Evolutionary conservation across 1,140 invertebrate species (phyloP).

Genomic region (Nasonia longicornis): DNA sequence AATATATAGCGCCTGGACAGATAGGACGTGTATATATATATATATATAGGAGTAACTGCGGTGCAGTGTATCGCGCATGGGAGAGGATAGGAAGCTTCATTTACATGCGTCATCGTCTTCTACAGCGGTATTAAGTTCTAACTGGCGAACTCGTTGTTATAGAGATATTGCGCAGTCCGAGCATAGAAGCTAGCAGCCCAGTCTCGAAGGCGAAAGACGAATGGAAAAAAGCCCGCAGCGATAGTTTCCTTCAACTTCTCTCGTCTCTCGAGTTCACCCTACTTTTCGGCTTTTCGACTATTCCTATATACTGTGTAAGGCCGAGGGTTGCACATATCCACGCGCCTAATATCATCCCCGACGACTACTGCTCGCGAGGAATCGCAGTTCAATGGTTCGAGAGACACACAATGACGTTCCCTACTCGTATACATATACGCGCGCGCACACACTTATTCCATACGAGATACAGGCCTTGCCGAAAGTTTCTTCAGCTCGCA

Average conservation of each 20-base stretch:
- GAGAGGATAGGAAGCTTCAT: constrained; percentile 36
- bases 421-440: not conserved
- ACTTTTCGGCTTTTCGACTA: constrained; percentile 31
- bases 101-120: constrained; percentile 45
- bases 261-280: constrained; percentile 3
- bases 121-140: constrained; percentile 43
- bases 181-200: not conserved
- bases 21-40: not conserved
- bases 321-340: not conserved
- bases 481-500: constrained; percentile 27
- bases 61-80: not conserved
- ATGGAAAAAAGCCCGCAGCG: constrained; percentile 25
- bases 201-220: constrained; percentile 25
- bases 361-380: constrained; percentile 6
- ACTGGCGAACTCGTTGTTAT: constrained; percentile 29
- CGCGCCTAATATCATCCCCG: constrained; percentile 2
- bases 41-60: not conserved
- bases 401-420: not conserved
- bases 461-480: not conserved
- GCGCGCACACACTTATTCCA: not conserved
- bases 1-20: not conserved
- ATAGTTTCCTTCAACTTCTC: constrained; percentile 6
- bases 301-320: not conserved
- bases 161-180: not conserved
- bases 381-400: constrained; percentile 43